These are phyloP conservation scores for Leiothrix lutea DNA, from an alignment of 2,113 vertebrate species.

Conservation along the genomic window DNA sequence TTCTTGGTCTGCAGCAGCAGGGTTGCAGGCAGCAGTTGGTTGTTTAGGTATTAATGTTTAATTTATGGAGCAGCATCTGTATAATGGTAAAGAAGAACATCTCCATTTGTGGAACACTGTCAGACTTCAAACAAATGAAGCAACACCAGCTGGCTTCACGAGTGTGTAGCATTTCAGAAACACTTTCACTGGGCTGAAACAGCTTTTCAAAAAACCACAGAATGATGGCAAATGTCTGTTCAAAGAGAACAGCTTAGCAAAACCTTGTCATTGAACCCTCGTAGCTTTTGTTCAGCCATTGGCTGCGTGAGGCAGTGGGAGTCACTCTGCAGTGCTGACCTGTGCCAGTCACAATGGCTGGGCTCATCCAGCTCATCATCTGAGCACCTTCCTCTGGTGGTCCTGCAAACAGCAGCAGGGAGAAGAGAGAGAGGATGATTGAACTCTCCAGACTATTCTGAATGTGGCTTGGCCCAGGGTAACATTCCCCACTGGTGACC, in stretches of 20 bases:
- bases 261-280: neutral
- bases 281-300: neutral
- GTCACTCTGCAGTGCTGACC: neutral
- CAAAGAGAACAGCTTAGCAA: slow-evolving; percentile 12
- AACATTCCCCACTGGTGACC: neutral
- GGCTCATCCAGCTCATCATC: neutral
- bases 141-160: too few species aligned
- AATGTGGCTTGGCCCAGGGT: neutral
- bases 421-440: neutral
- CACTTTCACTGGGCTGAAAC: neutral
- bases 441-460: neutral
- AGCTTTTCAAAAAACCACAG: neutral
- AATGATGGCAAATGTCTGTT: neutral
- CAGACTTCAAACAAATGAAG: neutral
- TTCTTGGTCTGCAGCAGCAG: neutral
- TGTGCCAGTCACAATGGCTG: neutral
- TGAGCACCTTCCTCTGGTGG: neutral
- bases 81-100: neutral
- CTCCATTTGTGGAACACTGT: neutral
- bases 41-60: slow-evolving; percentile 1
- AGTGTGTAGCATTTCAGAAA: neutral
- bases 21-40: neutral
- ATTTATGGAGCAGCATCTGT: neutral
- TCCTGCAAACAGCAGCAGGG: neutral
- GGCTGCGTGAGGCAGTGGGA: neutral